phyloP scores from a whole-genome alignment of 2,888 invertebrate genomes.

The Acronicta alni region DNA sequence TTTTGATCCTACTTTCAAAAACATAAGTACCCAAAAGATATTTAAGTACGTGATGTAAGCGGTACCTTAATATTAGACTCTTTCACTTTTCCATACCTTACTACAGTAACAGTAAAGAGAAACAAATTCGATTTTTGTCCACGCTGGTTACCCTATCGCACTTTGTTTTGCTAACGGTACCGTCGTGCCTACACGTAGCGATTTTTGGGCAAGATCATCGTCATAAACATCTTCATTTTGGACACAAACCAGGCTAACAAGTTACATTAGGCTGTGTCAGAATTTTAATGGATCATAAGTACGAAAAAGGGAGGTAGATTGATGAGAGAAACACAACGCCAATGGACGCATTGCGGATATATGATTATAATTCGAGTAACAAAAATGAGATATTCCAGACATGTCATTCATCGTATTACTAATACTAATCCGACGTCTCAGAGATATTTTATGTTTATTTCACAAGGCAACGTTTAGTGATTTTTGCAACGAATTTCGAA shows the following conservation, averaged over 20 bases:
- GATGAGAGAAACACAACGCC: slow-evolving; percentile 2
- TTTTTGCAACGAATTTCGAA: too few relatives aligned
- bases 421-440: too few relatives aligned
- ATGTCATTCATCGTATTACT: too few relatives aligned
- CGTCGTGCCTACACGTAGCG: slow-evolving; percentile 76
- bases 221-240: slow-evolving; percentile 66
- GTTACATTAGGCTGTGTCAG: slow-evolving; percentile 50
- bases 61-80: too few relatives aligned
- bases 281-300: slow-evolving; percentile 41
- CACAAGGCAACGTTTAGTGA: too few relatives aligned
- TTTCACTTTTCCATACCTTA: background rate
- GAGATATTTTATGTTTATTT: too few relatives aligned
- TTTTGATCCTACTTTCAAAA: too few relatives aligned
- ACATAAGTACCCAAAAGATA: too few relatives aligned
- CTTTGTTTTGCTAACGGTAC: slow-evolving; percentile 72
- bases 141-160: slow-evolving; percentile 26
- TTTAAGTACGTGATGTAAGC: too few relatives aligned
- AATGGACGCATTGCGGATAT: background rate
- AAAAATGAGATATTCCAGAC: too few relatives aligned
- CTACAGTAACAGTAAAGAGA: slow-evolving; percentile 5
- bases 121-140: slow-evolving; percentile 13
- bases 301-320: slow-evolving; percentile 20
- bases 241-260: slow-evolving; percentile 55
- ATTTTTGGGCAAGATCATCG: slow-evolving; percentile 66
- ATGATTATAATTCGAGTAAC: too few relatives aligned